phyloP scores from a whole-genome alignment of 1,140 invertebrate genomes.

The Cephus cinctus region DNA sequence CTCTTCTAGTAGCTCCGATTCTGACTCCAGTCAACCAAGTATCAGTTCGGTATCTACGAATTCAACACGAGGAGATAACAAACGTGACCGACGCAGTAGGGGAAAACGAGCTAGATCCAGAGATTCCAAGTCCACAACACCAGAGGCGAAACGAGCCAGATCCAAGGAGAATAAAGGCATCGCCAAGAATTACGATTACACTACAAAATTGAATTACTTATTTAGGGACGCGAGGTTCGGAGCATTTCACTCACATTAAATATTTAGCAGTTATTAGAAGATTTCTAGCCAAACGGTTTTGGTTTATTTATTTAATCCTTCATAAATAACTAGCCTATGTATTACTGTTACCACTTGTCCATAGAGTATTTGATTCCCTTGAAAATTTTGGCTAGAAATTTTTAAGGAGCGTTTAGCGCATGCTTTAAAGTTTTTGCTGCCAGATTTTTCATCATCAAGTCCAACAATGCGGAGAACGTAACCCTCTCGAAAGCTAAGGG shows the following conservation, averaged over 20 bases:
- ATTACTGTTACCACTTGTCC: too few relatives aligned
- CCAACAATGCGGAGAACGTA: conserved; percentile 97
- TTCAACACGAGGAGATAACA: conserved; percentile 59
- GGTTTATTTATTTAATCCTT: conserved; percentile 6
- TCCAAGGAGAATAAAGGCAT: conserved; percentile 56
- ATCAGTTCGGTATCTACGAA: conserved; percentile 72
- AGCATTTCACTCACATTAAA: conserved; percentile 14
- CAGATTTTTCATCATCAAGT: conserved; percentile 94
- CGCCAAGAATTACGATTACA: conserved; percentile 78
- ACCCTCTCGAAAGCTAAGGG: conserved; percentile 91
- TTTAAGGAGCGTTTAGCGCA: background rate
- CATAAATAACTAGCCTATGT: conserved; percentile 17
- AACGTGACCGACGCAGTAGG: conserved; percentile 50
- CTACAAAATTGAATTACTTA: conserved; percentile 89
- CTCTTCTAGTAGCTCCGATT: conserved; percentile 67
- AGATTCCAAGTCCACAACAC: conserved; percentile 52
- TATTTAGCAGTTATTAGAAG: too few relatives aligned
- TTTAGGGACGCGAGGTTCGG: conserved; percentile 82
- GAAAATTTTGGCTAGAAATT: conserved; percentile 2
- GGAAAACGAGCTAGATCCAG: conserved; percentile 45
- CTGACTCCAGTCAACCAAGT: conserved; percentile 67
- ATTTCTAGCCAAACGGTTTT: too few relatives aligned
- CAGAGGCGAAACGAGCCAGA: conserved; percentile 53
- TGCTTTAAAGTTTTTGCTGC: conserved; percentile 23
- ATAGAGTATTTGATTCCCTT: too few relatives aligned